Conservation (phyloP, 2,797 vertebrate genomes). For the Enteromius radiatus region DNA sequence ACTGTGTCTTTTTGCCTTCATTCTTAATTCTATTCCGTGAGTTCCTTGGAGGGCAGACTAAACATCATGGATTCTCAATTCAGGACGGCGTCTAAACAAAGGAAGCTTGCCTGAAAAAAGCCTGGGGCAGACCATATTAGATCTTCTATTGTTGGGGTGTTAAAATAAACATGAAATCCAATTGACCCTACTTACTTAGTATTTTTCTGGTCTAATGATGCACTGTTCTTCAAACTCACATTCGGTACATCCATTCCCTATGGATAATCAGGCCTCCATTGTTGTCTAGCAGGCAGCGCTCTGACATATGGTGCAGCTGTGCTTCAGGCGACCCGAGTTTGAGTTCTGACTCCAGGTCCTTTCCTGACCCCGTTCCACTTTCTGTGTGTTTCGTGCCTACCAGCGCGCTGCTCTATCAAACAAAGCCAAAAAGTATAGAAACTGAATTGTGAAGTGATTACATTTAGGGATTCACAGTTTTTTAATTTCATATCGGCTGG, state of each 20-base stretch:
- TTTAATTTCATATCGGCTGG: neutral
- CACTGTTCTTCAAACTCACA: neutral
- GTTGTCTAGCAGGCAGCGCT: neutral
- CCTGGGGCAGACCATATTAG: neutral
- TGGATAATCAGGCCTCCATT: neutral
- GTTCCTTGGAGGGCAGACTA: neutral
- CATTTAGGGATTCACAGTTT: neutral
- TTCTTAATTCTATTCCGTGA: neutral
- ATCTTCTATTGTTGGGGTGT: conserved; percentile 7
- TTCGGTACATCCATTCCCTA: neutral
- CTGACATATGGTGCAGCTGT: neutral
- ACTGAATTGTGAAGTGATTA: neutral
- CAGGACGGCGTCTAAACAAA: neutral
- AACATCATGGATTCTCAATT: conserved; percentile 13
- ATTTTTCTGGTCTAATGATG: neutral
- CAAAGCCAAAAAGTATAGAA: neutral
- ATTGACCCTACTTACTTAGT: neutral
- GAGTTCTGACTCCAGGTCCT: neutral
- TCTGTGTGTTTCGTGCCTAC: neutral
- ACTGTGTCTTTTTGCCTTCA: conserved; percentile 20
- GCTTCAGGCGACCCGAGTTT: neutral
- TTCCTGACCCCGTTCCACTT: neutral
- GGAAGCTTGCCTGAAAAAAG: neutral
- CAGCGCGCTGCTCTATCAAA: neutral
- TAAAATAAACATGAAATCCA: neutral